phyloP scores from a whole-genome alignment of 2,113 vertebrate species.

The Chionomys nivalis region DNA sequence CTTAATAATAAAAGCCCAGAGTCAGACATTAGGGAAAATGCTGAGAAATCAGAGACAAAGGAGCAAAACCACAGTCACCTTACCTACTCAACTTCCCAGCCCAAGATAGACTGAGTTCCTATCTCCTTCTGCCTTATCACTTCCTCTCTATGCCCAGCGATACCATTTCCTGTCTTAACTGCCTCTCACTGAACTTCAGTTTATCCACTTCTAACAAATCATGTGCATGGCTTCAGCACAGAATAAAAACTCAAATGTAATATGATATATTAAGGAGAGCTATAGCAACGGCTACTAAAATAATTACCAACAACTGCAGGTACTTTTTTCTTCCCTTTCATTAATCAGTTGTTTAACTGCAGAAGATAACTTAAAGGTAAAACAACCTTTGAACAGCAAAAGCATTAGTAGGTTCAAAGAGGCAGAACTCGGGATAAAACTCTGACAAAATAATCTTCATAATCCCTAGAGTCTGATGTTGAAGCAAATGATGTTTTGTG shows the following conservation, averaged over 20 bases:
- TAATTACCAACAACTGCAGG: neutral
- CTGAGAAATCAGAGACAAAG: no score
- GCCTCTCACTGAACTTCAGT: neutral
- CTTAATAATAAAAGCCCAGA: no score
- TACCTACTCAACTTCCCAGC: no score
- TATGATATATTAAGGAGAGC: neutral
- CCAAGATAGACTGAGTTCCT: no score
- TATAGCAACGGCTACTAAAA: neutral
- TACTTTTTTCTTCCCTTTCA: neutral
- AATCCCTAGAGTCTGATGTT: neutral
- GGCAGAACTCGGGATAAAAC: neutral
- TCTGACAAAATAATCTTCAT: neutral
- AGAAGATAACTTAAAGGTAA: neutral
- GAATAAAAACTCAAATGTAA: conserved; percentile 4
- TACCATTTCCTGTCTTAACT: neutral
- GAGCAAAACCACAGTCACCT: no score
- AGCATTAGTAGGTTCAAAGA: conserved; percentile 11
- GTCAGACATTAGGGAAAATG: no score
- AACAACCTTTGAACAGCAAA: neutral
- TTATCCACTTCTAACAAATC: neutral
- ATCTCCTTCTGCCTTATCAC: no score
- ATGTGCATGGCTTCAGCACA: neutral
- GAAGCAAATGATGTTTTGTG: neutral
- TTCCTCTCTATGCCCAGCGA: no score
- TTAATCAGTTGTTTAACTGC: neutral